A percentile compares a stretch with the other conserved stretches of the same genome.
phyloP scores from a whole-genome alignment of 2,888 invertebrate genomes.

The Tridacna gigas region DNA sequence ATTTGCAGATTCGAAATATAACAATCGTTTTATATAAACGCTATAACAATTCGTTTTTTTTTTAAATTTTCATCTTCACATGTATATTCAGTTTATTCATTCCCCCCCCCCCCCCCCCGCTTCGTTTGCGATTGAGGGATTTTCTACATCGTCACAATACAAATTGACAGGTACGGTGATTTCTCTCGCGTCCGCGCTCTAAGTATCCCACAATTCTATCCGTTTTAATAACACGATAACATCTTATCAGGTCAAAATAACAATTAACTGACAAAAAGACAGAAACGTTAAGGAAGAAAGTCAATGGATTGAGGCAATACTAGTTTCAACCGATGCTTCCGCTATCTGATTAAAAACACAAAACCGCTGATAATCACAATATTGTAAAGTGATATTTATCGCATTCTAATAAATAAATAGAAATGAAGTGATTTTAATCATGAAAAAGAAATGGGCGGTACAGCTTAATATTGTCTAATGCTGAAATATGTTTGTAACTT shows the following conservation, averaged over 20 bases:
- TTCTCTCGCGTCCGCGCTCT: conserved; percentile 20
- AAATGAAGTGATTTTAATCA: conserved; percentile 26
- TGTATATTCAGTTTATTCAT: no score
- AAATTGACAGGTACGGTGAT: conserved; percentile 27
- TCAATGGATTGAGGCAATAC: conserved; percentile 44
- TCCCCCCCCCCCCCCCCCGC: no score
- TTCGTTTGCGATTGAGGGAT: no score
- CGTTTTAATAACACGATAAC: conserved; percentile 35
- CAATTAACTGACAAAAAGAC: conserved; percentile 28
- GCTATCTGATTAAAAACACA: conserved; percentile 28
- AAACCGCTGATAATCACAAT: conserved; percentile 51
- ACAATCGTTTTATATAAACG: no score
- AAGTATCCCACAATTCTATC: conserved; percentile 13
- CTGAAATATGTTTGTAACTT: conserved; percentile 19
- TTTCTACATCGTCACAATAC: background rate
- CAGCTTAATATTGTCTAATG: conserved; percentile 3
- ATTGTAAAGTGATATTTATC: conserved; percentile 55
- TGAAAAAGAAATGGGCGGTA: conserved; percentile 14
- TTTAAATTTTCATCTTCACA: no score
- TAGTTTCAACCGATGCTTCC: conserved; percentile 11
- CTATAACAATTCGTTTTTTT: no score
- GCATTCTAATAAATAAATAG: conserved; percentile 42
- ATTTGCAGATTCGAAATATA: no score
- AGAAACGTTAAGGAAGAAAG: conserved; percentile 17
- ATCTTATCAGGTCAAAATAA: conserved; percentile 32